These are phyloP conservation scores for Meles meles DNA, from an alignment of 2,113 vertebrate species.

Conservation along the genomic window DNA sequence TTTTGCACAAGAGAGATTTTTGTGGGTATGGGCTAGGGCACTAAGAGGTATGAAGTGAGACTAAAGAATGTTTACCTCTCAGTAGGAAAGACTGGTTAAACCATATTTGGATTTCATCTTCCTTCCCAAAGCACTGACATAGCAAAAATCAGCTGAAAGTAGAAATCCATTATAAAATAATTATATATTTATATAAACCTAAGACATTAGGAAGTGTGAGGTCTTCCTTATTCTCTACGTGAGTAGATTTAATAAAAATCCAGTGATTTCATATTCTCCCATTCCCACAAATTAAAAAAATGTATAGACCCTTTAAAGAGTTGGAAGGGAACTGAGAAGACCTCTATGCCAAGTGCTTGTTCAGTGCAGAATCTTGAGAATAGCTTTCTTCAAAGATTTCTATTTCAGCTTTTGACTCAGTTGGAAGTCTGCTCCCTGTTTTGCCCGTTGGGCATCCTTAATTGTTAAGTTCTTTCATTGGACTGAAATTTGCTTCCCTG, in stretches of 20 bases:
- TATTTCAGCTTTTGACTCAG: background rate
- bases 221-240: background rate
- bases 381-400: background rate
- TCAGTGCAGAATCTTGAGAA: background rate
- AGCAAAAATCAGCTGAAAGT: background rate
- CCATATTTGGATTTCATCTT: background rate
- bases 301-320: background rate
- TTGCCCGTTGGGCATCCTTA: background rate
- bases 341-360: background rate
- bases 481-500: background rate
- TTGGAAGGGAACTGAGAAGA: background rate
- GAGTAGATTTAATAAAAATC: background rate
- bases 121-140: background rate
- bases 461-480: background rate
- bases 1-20: background rate
- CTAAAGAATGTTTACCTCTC: background rate
- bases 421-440: background rate
- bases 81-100: background rate
- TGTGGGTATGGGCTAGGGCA: background rate
- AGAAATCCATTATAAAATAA: conserved; percentile 7
- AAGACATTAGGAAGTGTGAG: background rate
- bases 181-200: background rate
- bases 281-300: background rate
- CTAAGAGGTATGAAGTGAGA: background rate
- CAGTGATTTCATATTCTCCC: background rate